These are phyloP conservation scores for Drosophila kurseongensis DNA, from an alignment of 1,140 invertebrate genomes.

Conservation along the genomic window DNA sequence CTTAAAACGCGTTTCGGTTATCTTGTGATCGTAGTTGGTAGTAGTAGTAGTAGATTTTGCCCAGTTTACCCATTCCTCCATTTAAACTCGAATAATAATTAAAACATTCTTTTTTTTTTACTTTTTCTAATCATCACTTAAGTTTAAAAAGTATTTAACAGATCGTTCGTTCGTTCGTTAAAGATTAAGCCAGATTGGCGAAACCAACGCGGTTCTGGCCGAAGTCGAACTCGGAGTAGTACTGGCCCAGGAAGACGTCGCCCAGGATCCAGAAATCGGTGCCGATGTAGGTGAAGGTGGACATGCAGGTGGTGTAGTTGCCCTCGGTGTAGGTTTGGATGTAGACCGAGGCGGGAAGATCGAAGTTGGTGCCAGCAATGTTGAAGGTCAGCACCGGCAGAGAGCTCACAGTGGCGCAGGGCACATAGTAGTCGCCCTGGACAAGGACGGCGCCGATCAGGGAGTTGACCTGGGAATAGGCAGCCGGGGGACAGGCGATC, in stretches of 20 bases:
- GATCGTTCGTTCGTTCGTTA: conserved; percentile 86
- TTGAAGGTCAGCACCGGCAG: conserved; percentile 62
- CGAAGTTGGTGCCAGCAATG: conserved; percentile 58
- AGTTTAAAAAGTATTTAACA: background rate
- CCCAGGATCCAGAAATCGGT: conserved; percentile 86
- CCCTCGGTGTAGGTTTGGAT: conserved; percentile 87
- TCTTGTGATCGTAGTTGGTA: too few species aligned
- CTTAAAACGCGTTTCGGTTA: too few species aligned
- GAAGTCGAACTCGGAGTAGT: conserved; percentile 90
- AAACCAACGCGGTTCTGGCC: conserved; percentile 89
- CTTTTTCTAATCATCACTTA: background rate
- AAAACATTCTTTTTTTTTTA: background rate
- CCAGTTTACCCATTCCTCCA: too few species aligned
- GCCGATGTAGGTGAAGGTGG: conserved; percentile 90
- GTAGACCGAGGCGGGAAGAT: conserved; percentile 54
- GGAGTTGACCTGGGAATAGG: conserved; percentile 47
- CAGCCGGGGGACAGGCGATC: conserved; percentile 87
- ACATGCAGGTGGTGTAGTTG: conserved; percentile 89
- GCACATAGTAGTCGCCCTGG: conserved; percentile 54
- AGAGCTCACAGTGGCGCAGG: conserved; percentile 43
- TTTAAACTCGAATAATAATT: too few species aligned
- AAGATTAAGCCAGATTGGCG: conserved; percentile 64
- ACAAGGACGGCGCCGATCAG: conserved; percentile 44
- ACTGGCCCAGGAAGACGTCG: conserved; percentile 90
- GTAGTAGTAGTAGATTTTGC: too few species aligned